These are phyloP conservation scores for Rhinatrema bivittatum DNA, from an alignment of 2,797 vertebrate species.

Conservation along the genomic window DNA sequence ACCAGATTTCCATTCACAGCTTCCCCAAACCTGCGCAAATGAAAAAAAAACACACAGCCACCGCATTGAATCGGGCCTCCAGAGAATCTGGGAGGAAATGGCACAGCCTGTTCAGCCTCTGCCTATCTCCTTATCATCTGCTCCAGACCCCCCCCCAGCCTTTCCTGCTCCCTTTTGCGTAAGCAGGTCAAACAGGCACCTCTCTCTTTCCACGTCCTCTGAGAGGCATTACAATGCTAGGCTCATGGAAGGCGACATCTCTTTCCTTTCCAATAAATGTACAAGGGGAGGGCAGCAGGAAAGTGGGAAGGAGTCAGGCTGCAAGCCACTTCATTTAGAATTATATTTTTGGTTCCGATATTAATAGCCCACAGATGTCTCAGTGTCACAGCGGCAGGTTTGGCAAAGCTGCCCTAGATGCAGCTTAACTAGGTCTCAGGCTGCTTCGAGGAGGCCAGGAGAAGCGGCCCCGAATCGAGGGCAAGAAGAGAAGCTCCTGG, in stretches of 20 bases:
- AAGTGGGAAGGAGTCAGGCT: accelerated
- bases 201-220: no score
- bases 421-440: accelerated
- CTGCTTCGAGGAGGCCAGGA: not conserved
- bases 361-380: conserved; percentile 33
- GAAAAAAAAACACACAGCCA: not conserved
- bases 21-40: conserved; percentile 76
- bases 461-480: not conserved
- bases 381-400: not conserved
- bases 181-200: no score
- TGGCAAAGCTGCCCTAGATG: conserved; percentile 22
- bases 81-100: no score
- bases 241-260: no score
- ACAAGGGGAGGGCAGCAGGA: accelerated
- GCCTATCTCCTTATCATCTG: no score
- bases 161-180: no score
- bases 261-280: accelerated
- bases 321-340: not conserved
- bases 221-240: no score
- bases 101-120: not conserved
- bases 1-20: conserved; percentile 90
- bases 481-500: no score
- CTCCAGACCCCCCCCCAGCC: no score
- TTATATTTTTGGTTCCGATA: no score
- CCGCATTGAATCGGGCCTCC: not conserved